Evolutionary conservation across 2,888 invertebrate genomes (phyloP), one percentile per base, ranked within the genome.

Genomic region (Heliconius erato): DNA sequence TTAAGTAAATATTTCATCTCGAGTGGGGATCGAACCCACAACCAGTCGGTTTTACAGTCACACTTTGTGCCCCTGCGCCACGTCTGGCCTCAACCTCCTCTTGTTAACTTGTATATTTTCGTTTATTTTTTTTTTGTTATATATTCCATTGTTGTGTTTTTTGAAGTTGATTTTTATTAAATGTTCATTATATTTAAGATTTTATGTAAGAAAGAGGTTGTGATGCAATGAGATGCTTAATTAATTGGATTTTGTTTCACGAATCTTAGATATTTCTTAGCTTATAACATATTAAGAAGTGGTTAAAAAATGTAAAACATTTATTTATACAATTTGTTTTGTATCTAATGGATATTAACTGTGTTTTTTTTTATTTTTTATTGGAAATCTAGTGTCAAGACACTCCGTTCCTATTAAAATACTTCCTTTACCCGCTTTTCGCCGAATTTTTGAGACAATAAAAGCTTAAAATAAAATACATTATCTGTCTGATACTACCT

Each of bases 401-500:
- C n/a, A 63, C 23, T 63, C n/a, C 11, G 63, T n/a, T 63, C 23
- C n/a, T 4, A 23, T 63, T 63, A n/a, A 23, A n/a, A 63, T 4
- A n/a, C 11, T 63, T 63, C 63, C 1, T 11, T 63, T 63, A n/a
- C 11, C 12, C 63, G n/a, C 3, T 71, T 40, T 40, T 5, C 7
- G 2, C 49, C 6, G 6, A 6, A 49, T 49, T 49, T 19, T 6
- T 4, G 16, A 40, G 32, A 2, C 68, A 32, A 35, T 69, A 69
- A 69, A 68, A 32, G 32, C 32, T 68, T 32, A 68, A 69, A 69
- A 35, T 69, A 69, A 69, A 69, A 69, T 40, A 40, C 71, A 40
- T n/a, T 71, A n/a, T n/a, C 11, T 40, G 40, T 71, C 71, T n/a
- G n/a, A 40, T 71, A 35, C n/a, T 71, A 71, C n/a, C 5, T 40